Evolutionary conservation across 2,113 vertebrate species (phyloP), one percentile per base, ranked within the genome.

Genomic region (Neolamprologus kungweensis): DNA sequence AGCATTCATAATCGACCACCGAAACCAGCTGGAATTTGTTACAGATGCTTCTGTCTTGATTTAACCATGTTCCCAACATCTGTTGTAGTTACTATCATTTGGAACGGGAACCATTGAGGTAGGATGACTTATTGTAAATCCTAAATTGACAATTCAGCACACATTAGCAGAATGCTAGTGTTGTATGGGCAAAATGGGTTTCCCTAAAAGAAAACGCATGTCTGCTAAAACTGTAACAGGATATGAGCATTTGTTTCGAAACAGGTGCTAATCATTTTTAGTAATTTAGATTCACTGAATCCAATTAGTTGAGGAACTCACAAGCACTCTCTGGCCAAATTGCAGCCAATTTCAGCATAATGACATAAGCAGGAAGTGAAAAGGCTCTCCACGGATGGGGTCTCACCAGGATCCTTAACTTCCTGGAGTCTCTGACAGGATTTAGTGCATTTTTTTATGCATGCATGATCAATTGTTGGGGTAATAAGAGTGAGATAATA

Each of bases 301-400:
- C 26, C 17, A 31, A 78, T 51, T 51, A 78, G 45, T 1, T 33
- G 17, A 31, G 45, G 45, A 78, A 51, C 45, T 78, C 26, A 17
- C 42, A 19, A 31, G 26, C 16, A 51, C 73, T 78, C 10, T 78
- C 16, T 31, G 26, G 16, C 23, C 1, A 75, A 50, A 47, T 75
- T 75, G 42, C 71, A 75, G 42, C 42, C 71, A 47, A 75, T 75
- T 50, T 50, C 42, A 75, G 9, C 16, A 75, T 75, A 75, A 75
- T 50, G 23, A 50, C 42, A 28, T 7, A 47, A 75, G 40, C 0
- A 28, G 71, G 71, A 28, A 75, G 23, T 7, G 23, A 31, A 75
- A 47, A 75, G 42, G 23, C 23, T 75, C 23, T 75, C 23, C 71
- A 19, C 10, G 23, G 42, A 75, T 75, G 23, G 42, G 42, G 23